A percentile compares a stretch with the other conserved stretches of the same genome.
phyloP scores from a whole-genome alignment of 2,797 vertebrate genomes.

The Rhinella marina region DNA sequence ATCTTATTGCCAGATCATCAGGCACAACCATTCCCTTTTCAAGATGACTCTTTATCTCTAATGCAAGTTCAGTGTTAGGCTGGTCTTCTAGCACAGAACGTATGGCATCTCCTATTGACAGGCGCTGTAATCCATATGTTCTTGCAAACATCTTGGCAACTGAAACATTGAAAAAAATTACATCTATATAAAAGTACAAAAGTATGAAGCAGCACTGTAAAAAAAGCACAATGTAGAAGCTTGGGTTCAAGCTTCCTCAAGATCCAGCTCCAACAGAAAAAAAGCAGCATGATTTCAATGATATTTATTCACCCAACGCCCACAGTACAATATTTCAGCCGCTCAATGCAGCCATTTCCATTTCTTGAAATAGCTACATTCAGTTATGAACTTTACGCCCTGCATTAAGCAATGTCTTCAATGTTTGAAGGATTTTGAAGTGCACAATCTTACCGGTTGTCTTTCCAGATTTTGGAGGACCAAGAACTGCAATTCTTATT shows the following conservation, averaged over 20 bases:
- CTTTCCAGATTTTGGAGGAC: conserved; percentile 95
- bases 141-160: conserved; percentile 83
- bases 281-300: too few relatives aligned
- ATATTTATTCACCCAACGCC: too few relatives aligned
- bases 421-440: neutral
- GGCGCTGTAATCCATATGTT: conserved; percentile 79
- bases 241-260: too few relatives aligned
- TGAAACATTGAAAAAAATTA: conserved; percentile 71
- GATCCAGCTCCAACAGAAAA: too few relatives aligned
- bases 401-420: neutral
- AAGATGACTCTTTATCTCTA: conserved; percentile 79
- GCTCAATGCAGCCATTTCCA: too few relatives aligned
- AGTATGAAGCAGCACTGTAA: too few relatives aligned
- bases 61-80: conserved; percentile 78
- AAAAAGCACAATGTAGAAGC: too few relatives aligned
- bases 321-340: too few relatives aligned
- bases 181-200: neutral
- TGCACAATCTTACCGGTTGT: conserved; percentile 79
- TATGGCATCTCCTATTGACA: conserved; percentile 85
- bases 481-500: conserved; percentile 84
- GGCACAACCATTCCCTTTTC: conserved; percentile 81
- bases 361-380: too few relatives aligned
- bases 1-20: conserved; percentile 86
- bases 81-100: conserved; percentile 76
- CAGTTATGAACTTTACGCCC: too few relatives aligned